Evolutionary conservation across 2,797 vertebrate genomes (phyloP).

Genomic region (Bucorvus abyssinicus): DNA sequence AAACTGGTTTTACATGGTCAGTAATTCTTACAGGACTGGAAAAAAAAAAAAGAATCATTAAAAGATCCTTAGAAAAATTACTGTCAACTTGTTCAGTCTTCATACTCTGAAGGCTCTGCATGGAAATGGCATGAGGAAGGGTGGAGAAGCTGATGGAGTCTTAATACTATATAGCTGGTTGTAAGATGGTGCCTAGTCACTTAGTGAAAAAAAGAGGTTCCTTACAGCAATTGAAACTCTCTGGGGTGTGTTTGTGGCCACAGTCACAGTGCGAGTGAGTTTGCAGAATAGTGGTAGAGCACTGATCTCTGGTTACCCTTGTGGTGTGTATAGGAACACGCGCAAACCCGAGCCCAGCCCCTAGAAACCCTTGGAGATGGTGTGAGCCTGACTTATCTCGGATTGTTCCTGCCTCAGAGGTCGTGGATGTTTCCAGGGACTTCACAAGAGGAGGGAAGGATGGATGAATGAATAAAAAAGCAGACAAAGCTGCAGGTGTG

Average conservation of each 20-base stretch:
- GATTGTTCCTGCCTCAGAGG: neutral
- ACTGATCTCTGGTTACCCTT: neutral
- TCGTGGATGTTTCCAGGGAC: neutral
- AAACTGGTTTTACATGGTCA: constrained; percentile 81
- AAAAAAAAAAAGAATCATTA: constrained; percentile 23
- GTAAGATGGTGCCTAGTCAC: neutral
- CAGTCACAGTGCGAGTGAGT: neutral
- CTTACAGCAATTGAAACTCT: neutral
- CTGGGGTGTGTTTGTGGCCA: neutral
- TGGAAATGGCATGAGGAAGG: neutral
- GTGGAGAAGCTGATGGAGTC: neutral
- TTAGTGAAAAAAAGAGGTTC: neutral
- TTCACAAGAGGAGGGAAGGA: neutral
- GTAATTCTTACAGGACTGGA: constrained; percentile 84
- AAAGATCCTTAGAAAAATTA: neutral
- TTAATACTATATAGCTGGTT: neutral
- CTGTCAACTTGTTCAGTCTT: neutral
- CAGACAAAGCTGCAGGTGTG: neutral
- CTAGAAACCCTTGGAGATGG: neutral
- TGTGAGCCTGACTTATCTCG: neutral
- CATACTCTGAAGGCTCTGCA: neutral
- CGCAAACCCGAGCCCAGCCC: neutral
- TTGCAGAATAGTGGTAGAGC: neutral
- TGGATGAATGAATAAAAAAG: neutral
- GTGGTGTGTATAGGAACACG: neutral